Conservation (phyloP, 2,888 invertebrate genomes). For the Ochlodes sylvanus region DNA sequence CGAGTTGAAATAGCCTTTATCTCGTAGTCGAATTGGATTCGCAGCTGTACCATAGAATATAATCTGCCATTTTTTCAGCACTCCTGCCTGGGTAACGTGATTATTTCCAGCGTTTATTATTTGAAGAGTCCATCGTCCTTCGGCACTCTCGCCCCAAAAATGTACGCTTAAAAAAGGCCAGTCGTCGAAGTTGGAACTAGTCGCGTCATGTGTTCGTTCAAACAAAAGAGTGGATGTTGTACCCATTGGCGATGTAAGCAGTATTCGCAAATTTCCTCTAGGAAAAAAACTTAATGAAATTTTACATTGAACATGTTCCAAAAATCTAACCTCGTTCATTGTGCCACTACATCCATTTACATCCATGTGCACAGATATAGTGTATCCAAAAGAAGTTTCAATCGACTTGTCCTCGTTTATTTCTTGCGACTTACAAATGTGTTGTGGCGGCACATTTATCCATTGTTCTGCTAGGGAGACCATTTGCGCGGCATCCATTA, state of each 20-base stretch:
- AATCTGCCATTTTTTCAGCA: conserved; percentile 97
- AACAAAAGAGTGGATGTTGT: conserved; percentile 97
- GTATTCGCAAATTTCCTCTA: conserved; percentile 95
- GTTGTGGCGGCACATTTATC: conserved; percentile 97
- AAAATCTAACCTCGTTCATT: conserved; percentile 93
- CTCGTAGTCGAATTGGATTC: conserved; percentile 91
- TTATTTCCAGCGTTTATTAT: conserved; percentile 90
- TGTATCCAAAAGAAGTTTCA: conserved; percentile 90
- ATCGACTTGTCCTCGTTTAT: conserved; percentile 93
- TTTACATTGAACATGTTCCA: conserved; percentile 99
- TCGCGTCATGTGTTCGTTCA: conserved; percentile 95
- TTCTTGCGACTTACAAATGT: conserved; percentile 97
- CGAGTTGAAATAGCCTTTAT: conserved; percentile 81
- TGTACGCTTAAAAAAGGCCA: conserved; percentile 99
- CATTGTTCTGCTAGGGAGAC: conserved; percentile 96
- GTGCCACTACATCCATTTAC: conserved; percentile 96
- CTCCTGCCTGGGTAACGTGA: conserved; percentile 93
- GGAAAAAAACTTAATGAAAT: conserved; percentile 96
- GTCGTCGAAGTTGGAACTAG: conserved; percentile 97
- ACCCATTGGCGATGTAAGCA: conserved; percentile 96
- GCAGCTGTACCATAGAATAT: conserved; percentile 97
- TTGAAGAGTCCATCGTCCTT: conserved; percentile 94
- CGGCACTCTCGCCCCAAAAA: conserved; percentile 98
- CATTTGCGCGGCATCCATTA: conserved; percentile 98
- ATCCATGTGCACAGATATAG: conserved; percentile 93